phyloP scores from a whole-genome alignment of 2,797 vertebrate genomes.

The Poecilia picta region DNA sequence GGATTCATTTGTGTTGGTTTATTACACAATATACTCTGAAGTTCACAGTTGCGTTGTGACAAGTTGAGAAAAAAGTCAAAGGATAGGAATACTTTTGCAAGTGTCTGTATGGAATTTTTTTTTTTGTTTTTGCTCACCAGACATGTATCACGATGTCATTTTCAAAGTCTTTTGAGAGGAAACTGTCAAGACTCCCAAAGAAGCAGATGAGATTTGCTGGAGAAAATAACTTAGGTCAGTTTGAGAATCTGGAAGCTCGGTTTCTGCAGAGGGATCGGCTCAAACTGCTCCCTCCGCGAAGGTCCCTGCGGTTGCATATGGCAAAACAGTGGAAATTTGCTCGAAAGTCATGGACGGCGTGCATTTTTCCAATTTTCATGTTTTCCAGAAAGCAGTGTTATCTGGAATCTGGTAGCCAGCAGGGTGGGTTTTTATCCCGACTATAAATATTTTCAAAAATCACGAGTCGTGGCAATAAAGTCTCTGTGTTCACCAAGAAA shows the following conservation, averaged over 20 bases:
- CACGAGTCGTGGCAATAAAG: neutral
- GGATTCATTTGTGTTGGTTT: neutral
- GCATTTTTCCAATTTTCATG: constrained; percentile 5
- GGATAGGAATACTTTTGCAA: neutral
- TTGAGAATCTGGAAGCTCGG: constrained; percentile 59
- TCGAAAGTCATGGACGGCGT: neutral
- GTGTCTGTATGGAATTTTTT: neutral
- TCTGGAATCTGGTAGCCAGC: constrained; percentile 13
- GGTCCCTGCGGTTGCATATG: constrained; percentile 8
- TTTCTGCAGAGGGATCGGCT: constrained; percentile 62
- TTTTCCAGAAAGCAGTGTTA: constrained; percentile 18
- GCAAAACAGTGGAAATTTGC: constrained; percentile 16
- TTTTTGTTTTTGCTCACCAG: neutral
- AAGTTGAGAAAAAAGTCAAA: neutral
- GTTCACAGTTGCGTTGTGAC: neutral
- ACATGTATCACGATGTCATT: constrained; percentile 21
- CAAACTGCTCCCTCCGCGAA: constrained; percentile 24
- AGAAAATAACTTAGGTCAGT: constrained; percentile 64
- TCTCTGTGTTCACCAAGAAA: constrained; percentile 23
- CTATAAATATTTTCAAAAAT: constrained; percentile 30
- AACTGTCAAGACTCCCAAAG: constrained; percentile 20
- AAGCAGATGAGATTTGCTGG: constrained; percentile 43
- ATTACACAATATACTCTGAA: neutral
- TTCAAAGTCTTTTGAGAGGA: constrained; percentile 4
- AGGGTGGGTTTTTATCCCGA: constrained; percentile 19